Evolutionary conservation across 1,140 invertebrate genomes (phyloP), one percentile per base, ranked within the genome.

Genomic region (Drosophila kanapiae): DNA sequence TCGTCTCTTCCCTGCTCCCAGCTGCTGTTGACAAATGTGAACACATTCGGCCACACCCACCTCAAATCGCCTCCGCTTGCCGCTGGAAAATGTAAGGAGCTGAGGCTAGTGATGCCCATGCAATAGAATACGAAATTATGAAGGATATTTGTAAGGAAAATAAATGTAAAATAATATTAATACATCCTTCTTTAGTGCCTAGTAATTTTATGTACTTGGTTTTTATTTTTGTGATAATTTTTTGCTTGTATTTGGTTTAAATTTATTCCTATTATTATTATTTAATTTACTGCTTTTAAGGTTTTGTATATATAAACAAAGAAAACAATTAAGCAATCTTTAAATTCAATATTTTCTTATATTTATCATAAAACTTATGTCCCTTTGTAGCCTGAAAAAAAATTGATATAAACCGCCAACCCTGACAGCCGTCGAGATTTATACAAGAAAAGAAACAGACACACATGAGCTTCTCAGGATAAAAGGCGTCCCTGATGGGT

Each of bases 21-120:
- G 43, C 70, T 75, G 75, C 74, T 84, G 77, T 84, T 84, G 82
- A 84, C 82, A 84, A 84, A 84, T 84, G 74, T 27, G 68, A 77
- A 78, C 63, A 84, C 68, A 85, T 78, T 78, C 79, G 74, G 61
- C 63, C 70, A 70, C 81, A 62, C 54, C 82, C 82, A 69, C 29
- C 42, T 33, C 49, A n/a, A 37, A 53, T 35, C 45, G 29, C 18
- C 4, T 9, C 37, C 16, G 7, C 33, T 33, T 33, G 43, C 31
- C 31, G 3, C 7, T 42, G 54, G 68, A 43, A 60, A 78, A 69
- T 59, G 54, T 16, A 23, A 27, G 18, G 18, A 33, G 57, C n/a
- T 48, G 59, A 31, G 49, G 8, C 1, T 5, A 70, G 67, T 45
- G 62, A 10, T 70, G 63, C 9, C 62, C 37, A 2, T 4, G 1